phyloP scores from a whole-genome alignment of 1,140 invertebrate species.

The Pectinophora gossypiella region DNA sequence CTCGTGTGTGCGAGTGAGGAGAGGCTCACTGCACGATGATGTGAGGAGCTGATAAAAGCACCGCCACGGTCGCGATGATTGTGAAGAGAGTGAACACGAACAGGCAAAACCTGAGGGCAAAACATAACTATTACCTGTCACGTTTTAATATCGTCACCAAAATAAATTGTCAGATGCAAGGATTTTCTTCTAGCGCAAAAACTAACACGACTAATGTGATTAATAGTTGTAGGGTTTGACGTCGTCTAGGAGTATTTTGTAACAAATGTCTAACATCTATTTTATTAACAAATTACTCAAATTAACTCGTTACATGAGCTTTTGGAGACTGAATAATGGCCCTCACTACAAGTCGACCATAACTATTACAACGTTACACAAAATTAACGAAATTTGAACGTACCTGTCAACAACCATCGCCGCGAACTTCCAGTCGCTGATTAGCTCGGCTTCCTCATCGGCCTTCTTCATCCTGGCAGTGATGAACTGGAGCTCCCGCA shows the following conservation, averaged over 20 bases:
- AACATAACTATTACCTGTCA: no score
- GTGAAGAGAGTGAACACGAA: conserved; percentile 98
- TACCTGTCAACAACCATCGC: conserved; percentile 98
- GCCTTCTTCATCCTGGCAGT: conserved; percentile 92
- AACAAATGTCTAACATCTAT: no score
- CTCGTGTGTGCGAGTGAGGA: conserved; percentile 24
- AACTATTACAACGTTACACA: no score
- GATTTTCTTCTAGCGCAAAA: no score
- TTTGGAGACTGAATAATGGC: no score
- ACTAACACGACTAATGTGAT: no score
- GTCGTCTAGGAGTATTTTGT: no score
- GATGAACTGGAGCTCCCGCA: conserved; percentile 96
- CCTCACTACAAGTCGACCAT: no score
- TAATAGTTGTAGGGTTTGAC: no score
- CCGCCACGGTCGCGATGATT: conserved; percentile 94
- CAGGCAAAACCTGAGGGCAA: conserved; percentile 88
- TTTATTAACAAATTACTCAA: background rate
- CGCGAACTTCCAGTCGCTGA: conserved; percentile 99
- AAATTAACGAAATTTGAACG: no score
- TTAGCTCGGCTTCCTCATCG: conserved; percentile 92
- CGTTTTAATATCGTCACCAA: no score
- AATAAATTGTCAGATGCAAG: no score
- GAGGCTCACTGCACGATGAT: conserved; percentile 91
- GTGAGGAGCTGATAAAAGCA: conserved; percentile 95
- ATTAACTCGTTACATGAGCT: background rate